Percentiles rank a stretch among this genome's conserved stretches.
Conservation (phyloP, 2,888 invertebrate species). For the Panorpa germanica region DNA sequence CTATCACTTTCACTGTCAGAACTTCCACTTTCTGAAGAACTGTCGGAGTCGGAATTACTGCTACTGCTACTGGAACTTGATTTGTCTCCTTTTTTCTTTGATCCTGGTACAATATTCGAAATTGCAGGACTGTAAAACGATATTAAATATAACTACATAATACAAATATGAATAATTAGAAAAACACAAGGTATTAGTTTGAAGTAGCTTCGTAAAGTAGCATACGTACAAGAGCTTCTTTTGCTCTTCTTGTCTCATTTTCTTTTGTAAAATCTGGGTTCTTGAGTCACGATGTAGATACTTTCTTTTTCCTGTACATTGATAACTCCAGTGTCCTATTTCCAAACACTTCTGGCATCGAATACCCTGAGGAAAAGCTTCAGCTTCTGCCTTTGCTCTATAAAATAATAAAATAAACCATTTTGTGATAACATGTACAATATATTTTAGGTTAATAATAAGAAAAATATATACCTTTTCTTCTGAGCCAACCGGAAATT, state of each 20-base stretch:
- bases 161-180: slow-evolving; percentile 5
- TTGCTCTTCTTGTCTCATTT: slow-evolving; percentile 21
- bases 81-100: slow-evolving; percentile 15
- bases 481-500: too few relatives aligned
- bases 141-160: too few relatives aligned
- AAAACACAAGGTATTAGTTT: slow-evolving; percentile 14
- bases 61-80: slow-evolving; percentile 14
- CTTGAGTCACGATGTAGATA: slow-evolving; percentile 68
- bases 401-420: slow-evolving; percentile 12
- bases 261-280: slow-evolving; percentile 57
- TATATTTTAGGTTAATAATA: slow-evolving; percentile 8
- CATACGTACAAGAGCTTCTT: not conserved
- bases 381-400: slow-evolving; percentile 38
- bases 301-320: slow-evolving; percentile 81
- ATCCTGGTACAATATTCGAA: slow-evolving; percentile 5
- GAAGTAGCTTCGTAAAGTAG: slow-evolving; percentile 18
- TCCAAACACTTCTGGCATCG: slow-evolving; percentile 87
- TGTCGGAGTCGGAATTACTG: slow-evolving; percentile 15
- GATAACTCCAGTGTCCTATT: slow-evolving; percentile 88
- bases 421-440: slow-evolving; percentile 1
- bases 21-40: slow-evolving; percentile 15
- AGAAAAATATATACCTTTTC: too few relatives aligned
- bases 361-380: slow-evolving; percentile 53
- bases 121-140: slow-evolving; percentile 8
- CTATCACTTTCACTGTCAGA: slow-evolving; percentile 17